phyloP scores from a whole-genome alignment of 2,797 vertebrate genomes.

The Gambelia wislizenii region DNA sequence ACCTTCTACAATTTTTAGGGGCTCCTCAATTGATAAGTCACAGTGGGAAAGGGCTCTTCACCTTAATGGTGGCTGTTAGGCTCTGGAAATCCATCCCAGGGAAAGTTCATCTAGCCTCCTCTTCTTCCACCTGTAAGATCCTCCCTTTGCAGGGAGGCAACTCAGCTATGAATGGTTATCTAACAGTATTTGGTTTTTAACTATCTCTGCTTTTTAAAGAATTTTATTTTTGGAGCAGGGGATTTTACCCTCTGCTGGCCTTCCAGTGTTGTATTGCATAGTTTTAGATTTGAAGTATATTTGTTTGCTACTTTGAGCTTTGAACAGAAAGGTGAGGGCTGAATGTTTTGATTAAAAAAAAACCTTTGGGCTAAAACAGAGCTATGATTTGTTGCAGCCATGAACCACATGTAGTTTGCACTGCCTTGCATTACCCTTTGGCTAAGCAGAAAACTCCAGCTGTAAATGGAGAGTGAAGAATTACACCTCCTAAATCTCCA shows the following conservation, averaged over 20 bases:
- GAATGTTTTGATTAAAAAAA: background rate
- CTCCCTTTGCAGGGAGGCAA: background rate
- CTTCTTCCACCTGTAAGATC: background rate
- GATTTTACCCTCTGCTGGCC: background rate
- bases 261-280: background rate
- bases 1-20: too few relatives aligned
- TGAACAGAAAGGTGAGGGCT: background rate
- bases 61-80: background rate
- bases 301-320: background rate
- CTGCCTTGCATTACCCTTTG: too few relatives aligned
- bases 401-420: too few relatives aligned
- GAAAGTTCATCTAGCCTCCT: background rate
- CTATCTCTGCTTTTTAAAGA: background rate
- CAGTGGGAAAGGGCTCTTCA: background rate
- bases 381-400: too few relatives aligned
- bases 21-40: background rate
- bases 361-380: background rate
- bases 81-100: background rate
- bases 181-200: too few relatives aligned
- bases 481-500: too few relatives aligned
- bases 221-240: background rate
- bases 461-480: too few relatives aligned
- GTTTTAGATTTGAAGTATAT: background rate
- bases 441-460: too few relatives aligned
- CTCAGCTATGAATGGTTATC: background rate